phyloP scores from a whole-genome alignment of 2,888 invertebrate genomes.

The Myathropa florea region DNA sequence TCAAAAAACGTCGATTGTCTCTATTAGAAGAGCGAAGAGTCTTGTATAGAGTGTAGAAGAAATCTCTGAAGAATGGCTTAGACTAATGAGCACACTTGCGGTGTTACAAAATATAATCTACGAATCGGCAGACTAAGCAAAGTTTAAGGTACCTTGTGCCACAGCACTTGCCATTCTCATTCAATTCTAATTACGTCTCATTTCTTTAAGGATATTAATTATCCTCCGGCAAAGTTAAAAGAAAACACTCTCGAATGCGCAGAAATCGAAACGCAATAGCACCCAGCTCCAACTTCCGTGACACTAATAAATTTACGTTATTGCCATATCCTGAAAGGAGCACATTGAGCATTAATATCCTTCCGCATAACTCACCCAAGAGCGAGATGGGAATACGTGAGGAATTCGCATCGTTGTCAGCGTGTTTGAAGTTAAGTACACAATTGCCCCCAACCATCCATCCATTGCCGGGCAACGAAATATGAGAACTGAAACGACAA shows the following conservation, averaged over 20 bases:
- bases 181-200: background rate
- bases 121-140: too few relatives aligned
- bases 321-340: slow-evolving; percentile 22
- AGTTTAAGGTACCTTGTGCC: background rate
- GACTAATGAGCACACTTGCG: too few relatives aligned
- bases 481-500: slow-evolving; percentile 16
- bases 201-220: background rate
- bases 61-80: too few relatives aligned
- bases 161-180: background rate
- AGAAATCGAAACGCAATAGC: background rate
- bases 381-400: slow-evolving; percentile 6
- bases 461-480: slow-evolving; percentile 9
- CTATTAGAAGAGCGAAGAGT: too few relatives aligned
- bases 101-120: too few relatives aligned
- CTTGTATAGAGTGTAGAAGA: too few relatives aligned
- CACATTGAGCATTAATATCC: slow-evolving; percentile 38
- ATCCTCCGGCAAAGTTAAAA: background rate
- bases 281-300: background rate
- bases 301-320: slow-evolving; percentile 40
- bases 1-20: too few relatives aligned
- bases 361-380: slow-evolving; percentile 15
- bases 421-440: slow-evolving; percentile 10
- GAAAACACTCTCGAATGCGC: background rate
- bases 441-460: background rate
- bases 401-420: slow-evolving; percentile 6